Conservation (phyloP, 1,140 invertebrate species). For the Drosophila eugracilis region DNA sequence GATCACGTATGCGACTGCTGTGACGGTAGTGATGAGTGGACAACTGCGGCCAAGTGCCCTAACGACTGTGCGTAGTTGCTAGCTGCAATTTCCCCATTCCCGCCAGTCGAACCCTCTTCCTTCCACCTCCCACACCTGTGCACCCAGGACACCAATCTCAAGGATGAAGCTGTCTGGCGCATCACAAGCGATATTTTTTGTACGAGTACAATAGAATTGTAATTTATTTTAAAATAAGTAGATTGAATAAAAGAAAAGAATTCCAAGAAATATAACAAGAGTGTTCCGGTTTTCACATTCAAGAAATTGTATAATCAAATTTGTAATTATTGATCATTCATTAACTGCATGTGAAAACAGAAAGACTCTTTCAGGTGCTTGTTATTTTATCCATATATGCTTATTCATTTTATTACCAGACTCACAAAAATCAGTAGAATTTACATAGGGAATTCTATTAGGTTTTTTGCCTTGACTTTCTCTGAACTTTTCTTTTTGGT, state of each 20-base stretch:
- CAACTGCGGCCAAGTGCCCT: conserved; percentile 54
- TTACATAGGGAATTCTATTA: conserved; percentile 62
- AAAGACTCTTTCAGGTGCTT: background rate
- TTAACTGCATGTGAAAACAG: background rate
- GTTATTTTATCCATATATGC: conserved; percentile 30
- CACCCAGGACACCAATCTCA: conserved; percentile 49
- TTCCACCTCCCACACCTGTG: conserved; percentile 36
- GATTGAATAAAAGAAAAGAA: conserved; percentile 43
- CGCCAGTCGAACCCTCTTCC: background rate
- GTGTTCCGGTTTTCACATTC: background rate
- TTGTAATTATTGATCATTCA: background rate
- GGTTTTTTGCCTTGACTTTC: conserved; percentile 30
- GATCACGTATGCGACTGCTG: conserved; percentile 98
- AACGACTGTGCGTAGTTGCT: conserved; percentile 71
- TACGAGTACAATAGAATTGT: conserved; percentile 68
- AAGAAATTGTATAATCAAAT: background rate
- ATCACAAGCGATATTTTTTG: conserved; percentile 72
- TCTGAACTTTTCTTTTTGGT: conserved; percentile 50
- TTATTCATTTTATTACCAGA: conserved; percentile 68
- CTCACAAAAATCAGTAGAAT: conserved; percentile 62
- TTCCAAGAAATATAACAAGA: conserved; percentile 3
- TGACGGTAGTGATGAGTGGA: conserved; percentile 91
- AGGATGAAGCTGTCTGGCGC: conserved; percentile 52
- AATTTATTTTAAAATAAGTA: conserved; percentile 77
- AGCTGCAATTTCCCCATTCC: background rate